Conservation (phyloP, 2,113 vertebrate species). For the Psephotus haematonotus region DNA sequence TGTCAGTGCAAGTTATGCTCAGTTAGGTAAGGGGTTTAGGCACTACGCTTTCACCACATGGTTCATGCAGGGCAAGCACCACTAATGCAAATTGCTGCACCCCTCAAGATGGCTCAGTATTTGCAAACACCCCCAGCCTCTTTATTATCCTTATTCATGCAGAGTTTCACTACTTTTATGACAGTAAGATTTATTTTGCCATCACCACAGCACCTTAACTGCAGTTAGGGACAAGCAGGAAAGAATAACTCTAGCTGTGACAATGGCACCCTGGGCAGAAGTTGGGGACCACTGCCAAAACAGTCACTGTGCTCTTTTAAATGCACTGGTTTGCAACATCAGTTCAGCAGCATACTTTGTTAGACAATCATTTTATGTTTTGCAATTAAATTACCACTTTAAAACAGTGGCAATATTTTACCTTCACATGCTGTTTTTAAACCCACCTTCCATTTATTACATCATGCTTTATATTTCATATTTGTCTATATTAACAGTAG, state of each 20-base stretch:
- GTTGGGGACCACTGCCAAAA: background rate
- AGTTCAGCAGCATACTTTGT: background rate
- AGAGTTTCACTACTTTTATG: background rate
- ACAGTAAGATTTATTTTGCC: background rate
- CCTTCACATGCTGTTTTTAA: background rate
- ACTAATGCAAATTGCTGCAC: background rate
- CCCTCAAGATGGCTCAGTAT: background rate
- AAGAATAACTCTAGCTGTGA: background rate
- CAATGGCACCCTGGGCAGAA: background rate
- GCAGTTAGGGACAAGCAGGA: background rate
- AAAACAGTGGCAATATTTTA: background rate
- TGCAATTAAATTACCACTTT: background rate
- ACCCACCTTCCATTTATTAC: background rate
- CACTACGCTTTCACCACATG: background rate
- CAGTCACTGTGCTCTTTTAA: background rate
- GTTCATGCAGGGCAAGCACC: background rate
- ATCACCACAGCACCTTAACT: constrained; percentile 8
- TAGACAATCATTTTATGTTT: background rate
- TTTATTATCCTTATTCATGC: background rate
- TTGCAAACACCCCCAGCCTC: background rate
- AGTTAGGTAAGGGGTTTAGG: background rate
- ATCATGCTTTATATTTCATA: background rate
- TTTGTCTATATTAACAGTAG: background rate
- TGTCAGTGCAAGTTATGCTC: background rate
- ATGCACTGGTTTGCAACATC: background rate